These are phyloP conservation scores for Marisa cornuarietis DNA, from an alignment of 1,140 invertebrate species.

Conservation along the genomic window DNA sequence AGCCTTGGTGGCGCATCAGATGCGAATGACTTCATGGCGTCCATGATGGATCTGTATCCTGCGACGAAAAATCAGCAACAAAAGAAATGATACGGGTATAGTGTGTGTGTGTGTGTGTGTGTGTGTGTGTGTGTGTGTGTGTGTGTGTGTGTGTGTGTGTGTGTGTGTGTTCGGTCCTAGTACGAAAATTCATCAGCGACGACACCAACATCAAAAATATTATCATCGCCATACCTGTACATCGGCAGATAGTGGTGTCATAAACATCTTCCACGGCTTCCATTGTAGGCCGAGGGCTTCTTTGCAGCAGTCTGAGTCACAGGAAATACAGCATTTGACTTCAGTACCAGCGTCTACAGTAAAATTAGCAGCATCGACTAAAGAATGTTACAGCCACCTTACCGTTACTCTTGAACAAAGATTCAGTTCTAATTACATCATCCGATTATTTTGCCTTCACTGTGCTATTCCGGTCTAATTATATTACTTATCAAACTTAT, in stretches of 20 bases:
- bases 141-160: neutral
- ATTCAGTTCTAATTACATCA: neutral
- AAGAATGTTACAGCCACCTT: neutral
- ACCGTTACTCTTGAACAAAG: neutral
- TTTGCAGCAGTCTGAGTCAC: neutral
- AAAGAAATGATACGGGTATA: too few species aligned
- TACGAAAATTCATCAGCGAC: too few species aligned
- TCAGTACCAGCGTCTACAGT: neutral
- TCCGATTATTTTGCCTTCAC: too few species aligned
- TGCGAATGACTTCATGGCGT: neutral
- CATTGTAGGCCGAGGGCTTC: neutral
- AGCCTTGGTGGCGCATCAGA: too few species aligned
- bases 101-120: conserved; percentile 1
- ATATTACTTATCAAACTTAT: neutral
- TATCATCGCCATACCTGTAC: neutral
- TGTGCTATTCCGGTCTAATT: neutral
- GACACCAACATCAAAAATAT: too few species aligned
- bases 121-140: conserved; percentile 6
- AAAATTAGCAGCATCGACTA: neutral
- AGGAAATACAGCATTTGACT: neutral
- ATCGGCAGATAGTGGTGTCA: neutral
- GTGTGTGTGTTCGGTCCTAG: neutral
- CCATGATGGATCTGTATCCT: neutral
- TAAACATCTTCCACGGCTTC: neutral
- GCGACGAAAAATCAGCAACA: neutral